phyloP scores from a whole-genome alignment of 2,888 invertebrate genomes.

The Synanthedon myopaeformis region DNA sequence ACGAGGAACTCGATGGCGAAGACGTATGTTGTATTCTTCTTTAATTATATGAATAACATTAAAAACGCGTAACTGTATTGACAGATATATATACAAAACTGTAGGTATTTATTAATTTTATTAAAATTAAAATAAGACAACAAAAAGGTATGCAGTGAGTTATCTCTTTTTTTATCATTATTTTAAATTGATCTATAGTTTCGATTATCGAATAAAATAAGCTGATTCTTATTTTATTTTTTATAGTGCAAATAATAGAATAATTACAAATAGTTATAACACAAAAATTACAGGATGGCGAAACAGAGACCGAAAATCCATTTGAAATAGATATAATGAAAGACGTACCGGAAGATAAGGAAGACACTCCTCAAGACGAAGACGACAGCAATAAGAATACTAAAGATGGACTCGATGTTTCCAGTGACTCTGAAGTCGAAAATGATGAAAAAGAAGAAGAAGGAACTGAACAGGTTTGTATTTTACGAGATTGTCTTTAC shows the following conservation, averaged over 20 bases:
- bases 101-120: no score
- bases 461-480: slow-evolving; percentile 11
- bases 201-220: no score
- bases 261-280: no score
- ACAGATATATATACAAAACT: no score
- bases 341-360: slow-evolving; percentile 53
- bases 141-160: no score
- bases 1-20: slow-evolving; percentile 69
- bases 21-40: slow-evolving; percentile 24
- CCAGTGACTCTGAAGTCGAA: slow-evolving; percentile 46
- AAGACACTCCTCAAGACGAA: slow-evolving; percentile 21
- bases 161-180: no score
- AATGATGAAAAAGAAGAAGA: slow-evolving; percentile 26
- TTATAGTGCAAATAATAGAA: no score
- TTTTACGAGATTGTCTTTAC: background rate
- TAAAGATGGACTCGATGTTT: slow-evolving; percentile 56
- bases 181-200: no score
- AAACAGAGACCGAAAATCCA: slow-evolving; percentile 80
- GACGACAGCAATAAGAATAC: slow-evolving; percentile 42
- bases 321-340: slow-evolving; percentile 88
- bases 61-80: no score
- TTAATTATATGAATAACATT: background rate
- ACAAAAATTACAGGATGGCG: slow-evolving; percentile 47
- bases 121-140: no score
- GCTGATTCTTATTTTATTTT: no score